These are phyloP conservation scores for Graptemys geographica DNA, from an alignment of 2,797 vertebrate genomes.

Conservation along the genomic window DNA sequence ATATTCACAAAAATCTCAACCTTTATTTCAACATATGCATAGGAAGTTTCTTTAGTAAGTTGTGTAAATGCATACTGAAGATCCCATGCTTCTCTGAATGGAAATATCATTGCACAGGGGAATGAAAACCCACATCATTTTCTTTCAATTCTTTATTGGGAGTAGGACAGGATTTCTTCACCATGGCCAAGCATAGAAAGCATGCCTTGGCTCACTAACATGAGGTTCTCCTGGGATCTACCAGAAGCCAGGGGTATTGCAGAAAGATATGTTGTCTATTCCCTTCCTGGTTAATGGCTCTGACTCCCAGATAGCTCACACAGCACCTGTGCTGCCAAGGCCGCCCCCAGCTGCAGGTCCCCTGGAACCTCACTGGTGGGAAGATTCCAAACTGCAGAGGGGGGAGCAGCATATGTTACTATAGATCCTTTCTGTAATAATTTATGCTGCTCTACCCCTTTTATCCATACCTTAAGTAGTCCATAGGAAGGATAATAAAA, in stretches of 20 bases:
- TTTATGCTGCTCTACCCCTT: background rate
- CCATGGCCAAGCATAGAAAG: background rate
- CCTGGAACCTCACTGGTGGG: background rate
- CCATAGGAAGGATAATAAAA: background rate
- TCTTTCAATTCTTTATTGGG: background rate
- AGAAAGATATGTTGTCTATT: background rate
- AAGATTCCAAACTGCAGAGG: background rate
- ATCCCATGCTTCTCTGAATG: background rate
- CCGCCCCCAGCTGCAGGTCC: background rate
- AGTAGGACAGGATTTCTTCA: background rate
- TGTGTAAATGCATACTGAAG: background rate
- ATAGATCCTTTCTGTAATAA: background rate
- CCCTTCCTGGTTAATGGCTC: background rate
- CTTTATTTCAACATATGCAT: background rate
- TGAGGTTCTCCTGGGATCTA: background rate
- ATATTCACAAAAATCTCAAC: background rate
- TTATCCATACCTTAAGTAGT: background rate
- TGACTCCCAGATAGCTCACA: background rate
- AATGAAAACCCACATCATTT: background rate
- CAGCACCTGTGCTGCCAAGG: background rate
- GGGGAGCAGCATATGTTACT: background rate
- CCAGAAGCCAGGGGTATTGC: background rate
- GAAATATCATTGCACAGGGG: background rate
- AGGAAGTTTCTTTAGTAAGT: background rate
- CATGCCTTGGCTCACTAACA: background rate